Base-by-base conservation (phyloP, 2,888 invertebrate species). In the Pseudanteris insignis region DNA sequence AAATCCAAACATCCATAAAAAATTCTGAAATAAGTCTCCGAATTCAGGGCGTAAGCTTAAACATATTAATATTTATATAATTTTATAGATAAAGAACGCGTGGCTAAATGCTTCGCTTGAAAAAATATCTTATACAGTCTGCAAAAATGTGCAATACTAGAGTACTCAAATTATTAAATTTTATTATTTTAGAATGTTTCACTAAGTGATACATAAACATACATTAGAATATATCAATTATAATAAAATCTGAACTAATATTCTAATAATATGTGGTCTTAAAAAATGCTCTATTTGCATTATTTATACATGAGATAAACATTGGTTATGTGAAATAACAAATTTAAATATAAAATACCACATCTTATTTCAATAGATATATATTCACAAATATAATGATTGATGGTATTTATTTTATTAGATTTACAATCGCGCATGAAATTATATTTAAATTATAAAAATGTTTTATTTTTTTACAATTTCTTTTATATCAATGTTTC, bases 81-180 rank as follows among this genome's bases (percentile, higher is more conserved):
- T 59, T 53, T 59, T 50, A 53, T 53, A 59, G 34, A 18, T 13
- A 43, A 46, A 28, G n/a, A n/a, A n/a, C n/a, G n/a, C n/a, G n/a
- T n/a, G n/a, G n/a, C n/a, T n/a, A n/a, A n/a, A n/a, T n/a, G n/a
- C n/a, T n/a, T n/a, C n/a, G n/a, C n/a, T n/a, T n/a, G n/a, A n/a
- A n/a, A n/a, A n/a, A n/a, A n/a, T n/a, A n/a, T n/a, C n/a, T n/a
- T n/a, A n/a, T n/a, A n/a, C n/a, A n/a, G n/a, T n/a, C n/a, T n/a
- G n/a, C n/a, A 41, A 57, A 40, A 26, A 48, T 33, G 38, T 43
- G 46, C 50, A 50, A 50, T 44, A 43, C 37, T 24, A 26, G 24
- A 50, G 50, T 6, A 15, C 44, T 15, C 32, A 30, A 48, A 50
- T 48, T 32, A 50, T 44, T 58, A 41, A 37, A 21, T 37, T 30